Evolutionary conservation across 2,797 vertebrate species (phyloP), one percentile per base, ranked within the genome.

Genomic region (Lithobates pipiens): DNA sequence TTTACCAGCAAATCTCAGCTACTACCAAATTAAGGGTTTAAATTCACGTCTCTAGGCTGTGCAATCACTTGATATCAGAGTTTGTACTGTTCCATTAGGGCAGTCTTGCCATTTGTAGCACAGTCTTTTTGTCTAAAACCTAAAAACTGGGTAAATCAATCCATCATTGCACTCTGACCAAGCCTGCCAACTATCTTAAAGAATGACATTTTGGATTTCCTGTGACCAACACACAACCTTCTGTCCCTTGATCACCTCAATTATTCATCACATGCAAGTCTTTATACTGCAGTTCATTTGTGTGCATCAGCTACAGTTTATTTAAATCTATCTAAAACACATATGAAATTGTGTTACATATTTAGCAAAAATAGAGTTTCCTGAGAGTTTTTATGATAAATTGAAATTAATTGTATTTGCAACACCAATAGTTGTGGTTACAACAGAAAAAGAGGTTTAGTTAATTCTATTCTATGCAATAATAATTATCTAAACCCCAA

Each of bases 191-290:
- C 73, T 74, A 61, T 75, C 42, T 74, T 21, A 50, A 15, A 44
- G 61, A 75, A 27, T 16, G 72, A 85, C 72, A 70, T 32, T n/a
- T 44, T 42, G 34, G 5, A 69, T 44, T 69, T 85, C 65, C 72
- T 85, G 44, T 76, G 65, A 70, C 77, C 27, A 69, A 76, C 27
- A 70, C 29, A 36, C 73, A 76, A 83, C 73, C 82, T 76, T 77
- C 61, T 25, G 61, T 44, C 27, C 27, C 29, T 46, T 72, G 54
- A n/a, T 67, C 77, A 27, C 70, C 61, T 85, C 27, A 74, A 42
- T 69, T 76, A 70, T 44, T 76, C 73, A 84, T 27, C 42, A 82
- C 39, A 44, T 36, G 23, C 7, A 3, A 5, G 10, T n/a, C 65
- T 67, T 27, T 27, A 29, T 67, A 67, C 1, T 25, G 1, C 23